phyloP scores from a whole-genome alignment of 1,140 invertebrate genomes.

The Drosophila busckii region DNA sequence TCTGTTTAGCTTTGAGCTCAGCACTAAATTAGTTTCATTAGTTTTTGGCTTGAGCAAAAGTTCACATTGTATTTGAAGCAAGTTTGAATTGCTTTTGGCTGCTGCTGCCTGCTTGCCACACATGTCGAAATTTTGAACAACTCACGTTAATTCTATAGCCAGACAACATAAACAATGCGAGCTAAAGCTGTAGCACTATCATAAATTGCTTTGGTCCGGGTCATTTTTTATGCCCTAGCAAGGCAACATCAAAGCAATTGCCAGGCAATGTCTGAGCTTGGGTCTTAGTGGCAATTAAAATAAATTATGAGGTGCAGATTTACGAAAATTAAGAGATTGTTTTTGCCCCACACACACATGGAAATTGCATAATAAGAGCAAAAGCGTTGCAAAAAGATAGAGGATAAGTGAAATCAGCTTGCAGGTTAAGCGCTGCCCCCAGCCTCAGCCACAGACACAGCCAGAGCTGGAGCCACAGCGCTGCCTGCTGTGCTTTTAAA shows the following conservation, averaged over 20 bases:
- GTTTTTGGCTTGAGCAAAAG: conserved; percentile 42
- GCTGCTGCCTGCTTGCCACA: conserved; percentile 4
- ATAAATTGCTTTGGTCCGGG: conserved; percentile 66
- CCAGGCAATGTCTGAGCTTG: conserved; percentile 26
- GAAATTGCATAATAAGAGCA: conserved; percentile 50
- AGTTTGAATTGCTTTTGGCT: conserved; percentile 25
- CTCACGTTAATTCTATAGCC: conserved; percentile 64
- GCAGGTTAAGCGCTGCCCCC: conserved; percentile 52
- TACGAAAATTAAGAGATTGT: conserved; percentile 78
- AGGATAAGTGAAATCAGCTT: conserved; percentile 76
- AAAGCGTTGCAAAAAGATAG: conserved; percentile 27
- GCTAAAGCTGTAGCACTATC: conserved; percentile 24
- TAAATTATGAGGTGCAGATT: conserved; percentile 79
- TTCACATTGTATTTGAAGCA: conserved; percentile 40
- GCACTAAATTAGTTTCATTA: conserved; percentile 74
- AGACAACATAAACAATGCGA: conserved; percentile 71
- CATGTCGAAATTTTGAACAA: conserved; percentile 18
- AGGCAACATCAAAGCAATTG: conserved; percentile 25
- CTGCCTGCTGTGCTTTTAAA: conserved; percentile 8
- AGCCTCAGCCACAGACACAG: not conserved
- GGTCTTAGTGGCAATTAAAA: conserved; percentile 75
- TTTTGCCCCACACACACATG: conserved; percentile 36
- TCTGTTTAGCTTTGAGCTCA: conserved; percentile 54
- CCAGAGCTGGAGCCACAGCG: no score
- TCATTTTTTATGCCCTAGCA: conserved; percentile 70